phyloP scores from a whole-genome alignment of 1,140 invertebrate species.

The Caerostris extrusa region DNA sequence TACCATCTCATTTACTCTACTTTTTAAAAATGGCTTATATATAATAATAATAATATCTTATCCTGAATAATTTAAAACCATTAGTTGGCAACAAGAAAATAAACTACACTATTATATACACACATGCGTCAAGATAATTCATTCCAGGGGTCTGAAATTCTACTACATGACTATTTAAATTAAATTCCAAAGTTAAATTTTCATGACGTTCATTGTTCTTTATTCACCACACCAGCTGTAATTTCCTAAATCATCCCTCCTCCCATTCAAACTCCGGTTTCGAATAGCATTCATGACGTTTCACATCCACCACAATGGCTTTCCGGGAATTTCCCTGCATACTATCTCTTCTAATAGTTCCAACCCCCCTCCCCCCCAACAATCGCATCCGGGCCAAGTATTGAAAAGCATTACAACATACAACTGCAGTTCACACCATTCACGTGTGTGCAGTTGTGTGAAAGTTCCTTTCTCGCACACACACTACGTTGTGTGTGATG shows the following conservation, averaged over 20 bases:
- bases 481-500: not conserved
- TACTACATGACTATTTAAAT: not conserved
- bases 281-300: conserved; percentile 29
- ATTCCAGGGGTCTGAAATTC: no score
- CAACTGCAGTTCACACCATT: not conserved
- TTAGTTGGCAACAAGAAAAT: no score
- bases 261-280: not conserved
- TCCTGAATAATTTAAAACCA: no score
- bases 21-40: no score
- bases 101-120: no score
- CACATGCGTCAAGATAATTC: no score
- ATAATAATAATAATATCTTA: no score
- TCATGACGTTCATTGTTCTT: conserved; percentile 22
- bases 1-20: no score
- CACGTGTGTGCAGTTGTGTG: not conserved
- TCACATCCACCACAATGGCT: conserved; percentile 9
- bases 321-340: conserved; percentile 9
- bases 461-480: not conserved
- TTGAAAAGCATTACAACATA: conserved; percentile 57
- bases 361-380: not conserved
- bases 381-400: conserved; percentile 34
- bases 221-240: not conserved
- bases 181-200: not conserved
- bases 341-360: conserved; percentile 29
- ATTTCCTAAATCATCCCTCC: not conserved